phyloP scores from a whole-genome alignment of 92 coral and sea anemone species.

The Porites rus region DNA sequence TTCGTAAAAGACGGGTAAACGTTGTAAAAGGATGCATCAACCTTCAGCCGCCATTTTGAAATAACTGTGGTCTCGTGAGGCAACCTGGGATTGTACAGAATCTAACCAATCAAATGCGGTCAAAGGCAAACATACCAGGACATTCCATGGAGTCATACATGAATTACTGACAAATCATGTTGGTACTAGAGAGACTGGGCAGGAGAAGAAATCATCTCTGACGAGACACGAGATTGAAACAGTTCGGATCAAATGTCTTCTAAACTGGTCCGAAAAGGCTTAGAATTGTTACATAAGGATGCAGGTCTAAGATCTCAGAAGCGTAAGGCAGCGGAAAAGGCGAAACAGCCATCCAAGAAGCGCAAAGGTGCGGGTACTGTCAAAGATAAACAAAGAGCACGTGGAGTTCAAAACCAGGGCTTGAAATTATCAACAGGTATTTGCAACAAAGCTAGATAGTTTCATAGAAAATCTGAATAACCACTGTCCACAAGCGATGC shows the following conservation, averaged over 20 bases:
- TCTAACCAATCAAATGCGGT: conserved; percentile 51
- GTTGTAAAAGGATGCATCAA: not conserved
- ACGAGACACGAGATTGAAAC: too few species aligned
- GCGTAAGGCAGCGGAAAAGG: conserved; percentile 25
- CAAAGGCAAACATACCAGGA: not conserved
- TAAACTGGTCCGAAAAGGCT: conserved; percentile 84
- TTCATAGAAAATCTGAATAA: too few species aligned
- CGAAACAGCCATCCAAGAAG: conserved; percentile 23
- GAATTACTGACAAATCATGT: not conserved
- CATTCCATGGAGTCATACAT: too few species aligned
- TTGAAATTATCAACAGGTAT: conserved; percentile 29
- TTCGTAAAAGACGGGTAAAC: not conserved
- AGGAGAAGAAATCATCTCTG: not conserved
- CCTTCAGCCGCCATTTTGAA: conserved; percentile 76
- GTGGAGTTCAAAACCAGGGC: conserved; percentile 9
- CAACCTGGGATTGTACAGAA: conserved; percentile 30
- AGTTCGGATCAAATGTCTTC: conserved; percentile 73
- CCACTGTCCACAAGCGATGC: too few species aligned
- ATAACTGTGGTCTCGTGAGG: not conserved
- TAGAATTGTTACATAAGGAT: conserved; percentile 77
- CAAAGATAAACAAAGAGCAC: conserved; percentile 25
- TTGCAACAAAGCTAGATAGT: not conserved
- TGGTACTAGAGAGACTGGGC: conserved; percentile 31
- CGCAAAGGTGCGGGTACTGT: conserved; percentile 34
- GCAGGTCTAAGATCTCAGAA: conserved; percentile 10